A percentile compares a stretch with the other conserved stretches of the same genome.
Evolutionary conservation across 2,888 invertebrate species (phyloP).

Genomic region (Halictus ligatus): DNA sequence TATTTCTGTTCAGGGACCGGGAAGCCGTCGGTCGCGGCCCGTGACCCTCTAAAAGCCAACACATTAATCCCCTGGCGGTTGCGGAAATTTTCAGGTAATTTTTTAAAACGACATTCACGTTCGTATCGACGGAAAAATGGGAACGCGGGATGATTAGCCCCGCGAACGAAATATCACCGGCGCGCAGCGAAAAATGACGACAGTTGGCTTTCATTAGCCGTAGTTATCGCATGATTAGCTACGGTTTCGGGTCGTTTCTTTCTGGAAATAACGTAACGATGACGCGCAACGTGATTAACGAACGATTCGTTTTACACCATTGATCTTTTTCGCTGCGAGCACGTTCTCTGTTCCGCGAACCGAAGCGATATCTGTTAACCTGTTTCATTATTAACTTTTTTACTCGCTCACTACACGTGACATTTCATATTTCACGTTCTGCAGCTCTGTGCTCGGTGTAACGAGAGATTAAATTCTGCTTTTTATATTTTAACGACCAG

Average conservation of each 20-base stretch:
- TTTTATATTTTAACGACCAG: not conserved
- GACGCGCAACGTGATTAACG: not conserved
- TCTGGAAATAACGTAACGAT: not conserved
- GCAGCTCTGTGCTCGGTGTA: not conserved
- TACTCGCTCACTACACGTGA: not conserved
- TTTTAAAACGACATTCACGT: not conserved
- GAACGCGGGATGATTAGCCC: not conserved
- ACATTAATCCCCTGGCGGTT: not conserved
- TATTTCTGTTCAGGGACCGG: not conserved
- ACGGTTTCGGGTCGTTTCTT: not conserved
- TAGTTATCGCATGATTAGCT: not conserved
- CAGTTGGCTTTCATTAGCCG: constrained; percentile 1
- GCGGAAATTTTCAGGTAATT: not conserved
- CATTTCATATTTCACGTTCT: not conserved
- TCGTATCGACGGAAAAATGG: not conserved
- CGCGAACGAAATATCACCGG: not conserved
- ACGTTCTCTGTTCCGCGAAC: not conserved
- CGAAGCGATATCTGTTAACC: not conserved
- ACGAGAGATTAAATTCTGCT: not conserved
- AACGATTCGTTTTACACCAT: not conserved
- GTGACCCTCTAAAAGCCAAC: not conserved
- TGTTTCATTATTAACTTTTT: not conserved
- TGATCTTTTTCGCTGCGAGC: not conserved
- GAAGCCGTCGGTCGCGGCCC: not conserved
- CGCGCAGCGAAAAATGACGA: constrained; percentile 8